Evolutionary conservation across 2,888 invertebrate genomes (phyloP).

Genomic region (Oligia strigilis): DNA sequence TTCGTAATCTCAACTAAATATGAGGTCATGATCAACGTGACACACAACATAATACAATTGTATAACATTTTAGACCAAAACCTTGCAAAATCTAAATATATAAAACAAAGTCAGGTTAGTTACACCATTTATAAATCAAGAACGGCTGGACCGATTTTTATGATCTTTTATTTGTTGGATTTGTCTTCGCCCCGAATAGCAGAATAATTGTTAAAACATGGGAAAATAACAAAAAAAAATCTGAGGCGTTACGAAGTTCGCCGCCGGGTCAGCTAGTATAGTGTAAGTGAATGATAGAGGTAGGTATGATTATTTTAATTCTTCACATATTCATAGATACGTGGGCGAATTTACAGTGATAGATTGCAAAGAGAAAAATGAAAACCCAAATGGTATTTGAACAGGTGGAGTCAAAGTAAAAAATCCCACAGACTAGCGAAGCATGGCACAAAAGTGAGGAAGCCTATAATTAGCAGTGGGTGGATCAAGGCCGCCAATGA

Average conservation of each 20-base stretch:
- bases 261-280: no score
- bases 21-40: neutral
- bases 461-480: neutral
- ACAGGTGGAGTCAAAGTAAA: neutral
- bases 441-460: neutral
- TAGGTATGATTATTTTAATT: neutral
- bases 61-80: neutral
- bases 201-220: no score
- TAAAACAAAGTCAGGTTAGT: no score
- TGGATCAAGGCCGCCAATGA: neutral
- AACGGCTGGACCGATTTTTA: no score
- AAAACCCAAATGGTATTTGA: neutral
- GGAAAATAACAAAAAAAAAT: no score
- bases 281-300: neutral
- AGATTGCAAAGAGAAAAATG: neutral
- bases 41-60: neutral
- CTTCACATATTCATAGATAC: neutral
- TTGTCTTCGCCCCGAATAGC: no score
- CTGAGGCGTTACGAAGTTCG: no score
- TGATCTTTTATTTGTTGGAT: no score
- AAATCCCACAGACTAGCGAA: neutral
- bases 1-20: neutral
- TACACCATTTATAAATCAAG: no score
- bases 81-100: neutral
- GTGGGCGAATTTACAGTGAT: neutral